Conservation (phyloP, 1,140 invertebrate species). For the Apocrypta bakeri region DNA sequence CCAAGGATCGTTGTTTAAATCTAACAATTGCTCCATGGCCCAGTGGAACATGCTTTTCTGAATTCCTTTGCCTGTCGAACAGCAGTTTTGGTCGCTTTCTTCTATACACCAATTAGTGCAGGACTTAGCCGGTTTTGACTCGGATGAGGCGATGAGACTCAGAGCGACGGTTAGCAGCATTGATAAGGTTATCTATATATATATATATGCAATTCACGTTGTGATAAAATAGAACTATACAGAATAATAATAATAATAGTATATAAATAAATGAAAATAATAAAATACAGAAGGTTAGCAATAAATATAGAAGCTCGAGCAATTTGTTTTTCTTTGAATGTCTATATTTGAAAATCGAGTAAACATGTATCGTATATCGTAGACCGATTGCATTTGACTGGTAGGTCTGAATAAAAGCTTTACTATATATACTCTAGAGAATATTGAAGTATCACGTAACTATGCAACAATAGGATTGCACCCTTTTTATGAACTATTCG, state of each 20-base stretch:
- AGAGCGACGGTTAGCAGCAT: neutral
- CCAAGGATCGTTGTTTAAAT: constrained; percentile 21
- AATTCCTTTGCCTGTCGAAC: constrained; percentile 52
- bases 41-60: neutral
- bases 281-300: neutral
- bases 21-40: constrained; percentile 15
- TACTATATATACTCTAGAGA: neutral
- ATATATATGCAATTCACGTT: neutral
- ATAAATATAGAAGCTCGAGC: neutral
- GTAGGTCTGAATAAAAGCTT: neutral
- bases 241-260: neutral
- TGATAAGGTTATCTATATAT: neutral
- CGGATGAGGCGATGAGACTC: constrained; percentile 14
- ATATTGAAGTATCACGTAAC: neutral
- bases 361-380: neutral
- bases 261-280: neutral
- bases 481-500: neutral
- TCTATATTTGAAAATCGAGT: neutral
- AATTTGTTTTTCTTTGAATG: neutral
- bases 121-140: constrained; percentile 5
- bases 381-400: neutral
- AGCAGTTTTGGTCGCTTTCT: constrained; percentile 57
- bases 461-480: constrained; percentile 1
- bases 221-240: neutral
- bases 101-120: constrained; percentile 65